Conservation (phyloP, 2,888 invertebrate species). For the Amiota mariae region DNA sequence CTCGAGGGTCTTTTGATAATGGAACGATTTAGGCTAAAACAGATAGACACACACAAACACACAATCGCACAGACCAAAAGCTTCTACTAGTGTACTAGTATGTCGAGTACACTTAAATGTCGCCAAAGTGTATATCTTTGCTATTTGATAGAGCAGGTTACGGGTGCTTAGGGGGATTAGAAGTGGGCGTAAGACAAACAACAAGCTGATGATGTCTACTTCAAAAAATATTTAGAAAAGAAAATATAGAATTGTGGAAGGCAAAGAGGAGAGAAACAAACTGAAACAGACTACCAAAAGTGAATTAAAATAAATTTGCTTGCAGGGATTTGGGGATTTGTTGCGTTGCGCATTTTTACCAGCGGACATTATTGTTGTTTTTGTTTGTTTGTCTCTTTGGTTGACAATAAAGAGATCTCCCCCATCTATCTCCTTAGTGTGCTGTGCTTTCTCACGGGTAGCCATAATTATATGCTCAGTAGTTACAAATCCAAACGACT, state of each 20-base stretch:
- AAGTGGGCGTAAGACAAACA: no score
- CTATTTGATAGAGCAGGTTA: no score
- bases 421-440: slow-evolving; percentile 31
- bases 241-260: neutral
- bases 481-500: slow-evolving; percentile 23
- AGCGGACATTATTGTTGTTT: slow-evolving; percentile 38
- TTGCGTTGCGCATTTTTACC: slow-evolving; percentile 63
- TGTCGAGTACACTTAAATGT: slow-evolving; percentile 62
- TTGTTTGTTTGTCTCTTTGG: neutral
- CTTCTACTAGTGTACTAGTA: no score
- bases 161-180: no score
- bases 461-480: slow-evolving; percentile 33
- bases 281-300: slow-evolving; percentile 49
- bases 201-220: neutral
- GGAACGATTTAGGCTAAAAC: slow-evolving; percentile 18
- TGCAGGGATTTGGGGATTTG: slow-evolving; percentile 66
- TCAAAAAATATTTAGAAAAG: slow-evolving; percentile 6
- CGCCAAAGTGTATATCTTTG: slow-evolving; percentile 53
- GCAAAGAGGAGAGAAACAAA: slow-evolving; percentile 28
- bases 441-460: slow-evolving; percentile 33
- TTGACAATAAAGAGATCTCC: slow-evolving; percentile 43
- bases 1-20: slow-evolving; percentile 57
- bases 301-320: slow-evolving; percentile 67
- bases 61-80: no score
- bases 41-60: neutral